These are phyloP conservation scores for Drosophila persimilis DNA, from an alignment of 1,140 invertebrate species.

Conservation along the genomic window DNA sequence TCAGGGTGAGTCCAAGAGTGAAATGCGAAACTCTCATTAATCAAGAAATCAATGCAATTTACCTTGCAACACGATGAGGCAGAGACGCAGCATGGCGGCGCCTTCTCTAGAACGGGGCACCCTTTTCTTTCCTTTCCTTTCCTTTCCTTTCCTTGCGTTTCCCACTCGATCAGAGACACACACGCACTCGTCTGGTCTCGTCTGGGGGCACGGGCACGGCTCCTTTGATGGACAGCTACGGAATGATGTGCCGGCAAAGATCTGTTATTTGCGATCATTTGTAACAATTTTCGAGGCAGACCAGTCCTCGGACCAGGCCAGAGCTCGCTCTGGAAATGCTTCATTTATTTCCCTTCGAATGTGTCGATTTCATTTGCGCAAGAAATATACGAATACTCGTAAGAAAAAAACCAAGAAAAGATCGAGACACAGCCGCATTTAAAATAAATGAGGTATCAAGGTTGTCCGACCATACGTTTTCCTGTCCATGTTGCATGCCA, in stretches of 20 bases:
- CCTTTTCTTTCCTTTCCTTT: slow-evolving; percentile 12
- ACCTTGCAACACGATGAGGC: slow-evolving; percentile 28
- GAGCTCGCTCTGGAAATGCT: slow-evolving; percentile 41
- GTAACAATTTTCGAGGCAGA: slow-evolving; percentile 81
- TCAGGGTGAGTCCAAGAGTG: slow-evolving; percentile 88
- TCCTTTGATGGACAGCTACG: slow-evolving; percentile 74
- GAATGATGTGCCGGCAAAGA: slow-evolving; percentile 67
- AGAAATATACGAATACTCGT: slow-evolving; percentile 43
- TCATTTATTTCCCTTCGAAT: slow-evolving; percentile 62
- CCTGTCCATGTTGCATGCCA: slow-evolving; percentile 52
- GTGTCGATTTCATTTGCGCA: slow-evolving; percentile 78
- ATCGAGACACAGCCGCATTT: slow-evolving; percentile 59
- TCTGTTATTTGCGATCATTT: slow-evolving; percentile 83
- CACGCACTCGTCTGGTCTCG: slow-evolving; percentile 35
- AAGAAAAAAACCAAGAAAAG: slow-evolving; percentile 35
- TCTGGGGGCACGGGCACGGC: slow-evolving; percentile 42
- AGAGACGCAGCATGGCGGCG: slow-evolving; percentile 62
- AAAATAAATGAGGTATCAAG: slow-evolving; percentile 83
- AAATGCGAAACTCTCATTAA: slow-evolving; percentile 78
- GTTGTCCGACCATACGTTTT: slow-evolving; percentile 81
- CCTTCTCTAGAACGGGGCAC: slow-evolving; percentile 44
- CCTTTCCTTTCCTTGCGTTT: not conserved
- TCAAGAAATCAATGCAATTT: slow-evolving; percentile 81
- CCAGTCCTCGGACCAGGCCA: slow-evolving; percentile 39
- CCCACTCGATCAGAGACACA: slow-evolving; percentile 43